phyloP scores from a whole-genome alignment of 1,140 invertebrate species.

The Anoplophora glabripennis region DNA sequence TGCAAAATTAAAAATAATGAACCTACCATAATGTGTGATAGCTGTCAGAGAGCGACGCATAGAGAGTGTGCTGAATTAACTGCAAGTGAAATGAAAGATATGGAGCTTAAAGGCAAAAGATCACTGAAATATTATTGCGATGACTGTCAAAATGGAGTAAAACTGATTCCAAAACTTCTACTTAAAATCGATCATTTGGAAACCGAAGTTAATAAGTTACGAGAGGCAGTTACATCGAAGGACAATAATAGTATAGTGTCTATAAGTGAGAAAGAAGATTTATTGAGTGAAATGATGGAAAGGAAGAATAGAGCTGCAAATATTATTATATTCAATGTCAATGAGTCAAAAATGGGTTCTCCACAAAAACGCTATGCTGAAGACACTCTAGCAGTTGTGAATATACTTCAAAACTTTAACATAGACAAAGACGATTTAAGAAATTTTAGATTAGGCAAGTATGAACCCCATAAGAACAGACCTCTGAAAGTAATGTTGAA shows the following conservation, averaged over 20 bases:
- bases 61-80: slow-evolving; percentile 1
- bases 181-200: slow-evolving; percentile 4
- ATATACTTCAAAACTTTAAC: too few relatives aligned
- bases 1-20: slow-evolving; percentile 5
- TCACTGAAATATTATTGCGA: slow-evolving; percentile 3
- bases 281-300: neutral
- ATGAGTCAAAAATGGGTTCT: slow-evolving; percentile 1
- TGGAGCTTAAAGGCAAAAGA: slow-evolving; percentile 3
- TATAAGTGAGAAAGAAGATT: slow-evolving; percentile 7
- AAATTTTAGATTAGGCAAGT: slow-evolving; percentile 7
- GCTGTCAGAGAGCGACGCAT: slow-evolving; percentile 5
- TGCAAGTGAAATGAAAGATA: slow-evolving; percentile 5
- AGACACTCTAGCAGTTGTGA: too few relatives aligned
- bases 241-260: neutral
- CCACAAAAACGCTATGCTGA: neutral
- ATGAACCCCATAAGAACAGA: slow-evolving; percentile 1
- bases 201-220: slow-evolving; percentile 1
- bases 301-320: neutral
- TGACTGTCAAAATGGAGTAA: slow-evolving; percentile 1
- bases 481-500: slow-evolving; percentile 5
- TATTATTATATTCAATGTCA: slow-evolving; percentile 1
- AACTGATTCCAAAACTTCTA: slow-evolving; percentile 7
- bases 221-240: too few relatives aligned
- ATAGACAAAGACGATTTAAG: slow-evolving; percentile 8
- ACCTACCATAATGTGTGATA: slow-evolving; percentile 1